Evolutionary conservation across 2,888 invertebrate species (phyloP).

Genomic region (Tetanocera ferruginea): DNA sequence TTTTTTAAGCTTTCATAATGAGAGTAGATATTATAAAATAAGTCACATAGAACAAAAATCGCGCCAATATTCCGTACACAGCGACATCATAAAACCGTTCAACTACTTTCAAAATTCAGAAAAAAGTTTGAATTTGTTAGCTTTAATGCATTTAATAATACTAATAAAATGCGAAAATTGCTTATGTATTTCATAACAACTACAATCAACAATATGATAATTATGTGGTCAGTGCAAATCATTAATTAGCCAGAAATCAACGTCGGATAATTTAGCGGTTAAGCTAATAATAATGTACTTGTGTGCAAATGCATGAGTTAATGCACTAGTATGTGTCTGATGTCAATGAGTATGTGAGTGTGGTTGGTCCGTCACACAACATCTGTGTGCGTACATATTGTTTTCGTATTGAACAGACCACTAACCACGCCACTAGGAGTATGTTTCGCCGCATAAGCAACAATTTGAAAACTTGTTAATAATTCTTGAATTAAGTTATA

Average conservation of each 20-base stretch:
- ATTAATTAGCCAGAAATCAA: slow-evolving; percentile 47
- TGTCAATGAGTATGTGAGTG: slow-evolving; percentile 12
- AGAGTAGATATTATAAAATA: no score
- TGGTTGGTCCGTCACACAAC: neutral
- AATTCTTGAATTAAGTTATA: neutral
- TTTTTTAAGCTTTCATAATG: no score
- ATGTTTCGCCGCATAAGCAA: neutral
- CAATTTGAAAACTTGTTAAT: neutral
- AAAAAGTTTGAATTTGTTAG: no score
- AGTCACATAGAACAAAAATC: no score
- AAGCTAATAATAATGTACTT: neutral
- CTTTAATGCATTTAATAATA: no score
- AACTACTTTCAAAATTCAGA: no score
- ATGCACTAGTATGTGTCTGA: neutral
- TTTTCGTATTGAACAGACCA: neutral
- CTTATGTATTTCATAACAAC: neutral
- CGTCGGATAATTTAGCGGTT: slow-evolving; percentile 23
- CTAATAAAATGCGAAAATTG: no score
- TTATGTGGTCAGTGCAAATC: slow-evolving; percentile 48
- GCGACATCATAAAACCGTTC: no score
- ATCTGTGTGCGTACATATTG: neutral
- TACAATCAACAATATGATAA: slow-evolving; percentile 43
- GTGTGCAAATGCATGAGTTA: neutral
- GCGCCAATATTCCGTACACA: no score
- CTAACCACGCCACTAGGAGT: neutral